Evolutionary conservation across 2,888 invertebrate genomes (phyloP), one percentile per base, ranked within the genome.

Genomic region (Nasonia oneida): DNA sequence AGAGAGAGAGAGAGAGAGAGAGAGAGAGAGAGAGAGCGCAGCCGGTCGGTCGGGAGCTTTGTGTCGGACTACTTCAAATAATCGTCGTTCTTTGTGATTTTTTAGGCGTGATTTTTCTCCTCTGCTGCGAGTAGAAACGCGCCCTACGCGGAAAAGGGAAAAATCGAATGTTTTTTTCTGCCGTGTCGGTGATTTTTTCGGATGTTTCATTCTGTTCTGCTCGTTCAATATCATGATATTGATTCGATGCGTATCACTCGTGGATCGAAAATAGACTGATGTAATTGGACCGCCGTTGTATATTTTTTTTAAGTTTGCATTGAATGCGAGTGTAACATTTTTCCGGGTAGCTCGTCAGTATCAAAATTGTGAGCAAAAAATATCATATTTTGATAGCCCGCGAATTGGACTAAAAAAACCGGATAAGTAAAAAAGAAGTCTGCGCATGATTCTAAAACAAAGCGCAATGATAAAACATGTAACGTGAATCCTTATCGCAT

Each of bases 21-120:
- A 29, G 29, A 23, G 18, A 53, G 18, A 18, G 53, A 53, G 53
- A 18, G 53, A 53, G 53, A 47, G 47, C 10, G 47, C 14, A 12
- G 29, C 23, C 23, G 33, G 70, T 33, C n/a, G 57, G 53, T 14
- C 37, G 53, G 57, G 53, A 67, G 33, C 33, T 29, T 67, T 67
- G 67, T 67, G 23, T 37, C n/a, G 37, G 77, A 57, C 71, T 70
- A 67, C 78, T 64, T 78, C 78, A 73, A 83, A 83, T 83, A 77
- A 83, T 83, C 83, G 83, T 83, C 78, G 61, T 84, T 79, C 84
- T 79, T 74, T 79, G 84, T 84, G 84, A 84, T 79, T 84, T 84
- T 84, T 84, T 79, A 84, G 74, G 79, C 84, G 84, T 84, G 78
- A 74, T 79, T 71, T 64, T 73, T 57, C 64, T 39, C 61, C 57